A percentile compares a stretch with the other conserved stretches of the same genome.
phyloP scores from a whole-genome alignment of 2,797 vertebrate species.

The Eulemur coronatus region DNA sequence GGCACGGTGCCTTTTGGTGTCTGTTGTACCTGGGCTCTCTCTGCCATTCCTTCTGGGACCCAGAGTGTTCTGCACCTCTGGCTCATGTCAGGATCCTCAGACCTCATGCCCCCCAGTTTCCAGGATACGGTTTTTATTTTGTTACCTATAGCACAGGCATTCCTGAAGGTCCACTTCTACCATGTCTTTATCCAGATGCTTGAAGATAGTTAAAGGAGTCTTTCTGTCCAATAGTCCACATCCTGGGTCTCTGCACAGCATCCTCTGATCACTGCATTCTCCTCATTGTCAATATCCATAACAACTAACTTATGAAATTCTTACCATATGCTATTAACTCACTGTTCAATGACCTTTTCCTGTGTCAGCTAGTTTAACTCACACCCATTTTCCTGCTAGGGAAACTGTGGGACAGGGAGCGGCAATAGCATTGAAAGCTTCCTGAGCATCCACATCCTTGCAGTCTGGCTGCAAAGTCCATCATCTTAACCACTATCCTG shows the following conservation, averaged over 20 bases:
- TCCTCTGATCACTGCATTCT: background rate
- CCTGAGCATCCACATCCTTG: background rate
- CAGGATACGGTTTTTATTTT: background rate
- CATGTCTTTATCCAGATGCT: background rate
- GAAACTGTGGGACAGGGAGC: background rate
- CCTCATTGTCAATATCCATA: background rate
- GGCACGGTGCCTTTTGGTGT: fast-evolving
- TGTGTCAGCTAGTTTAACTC: background rate
- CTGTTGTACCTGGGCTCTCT: background rate
- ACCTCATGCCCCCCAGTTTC: background rate
- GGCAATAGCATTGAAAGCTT: background rate
- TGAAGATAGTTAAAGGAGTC: background rate
- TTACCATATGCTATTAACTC: background rate
- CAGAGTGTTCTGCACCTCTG: background rate
- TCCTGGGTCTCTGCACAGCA: background rate
- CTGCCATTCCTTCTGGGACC: background rate
- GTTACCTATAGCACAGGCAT: background rate
- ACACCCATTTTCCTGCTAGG: background rate
- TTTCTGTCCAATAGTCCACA: background rate
- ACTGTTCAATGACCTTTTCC: background rate
- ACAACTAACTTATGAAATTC: background rate
- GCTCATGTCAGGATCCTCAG: background rate
- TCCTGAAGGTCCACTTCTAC: background rate
- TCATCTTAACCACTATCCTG: background rate
- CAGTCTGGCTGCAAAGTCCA: background rate